Base-by-base conservation (phyloP, 2,888 invertebrate genomes). In the Proisotoma minuta region DNA sequence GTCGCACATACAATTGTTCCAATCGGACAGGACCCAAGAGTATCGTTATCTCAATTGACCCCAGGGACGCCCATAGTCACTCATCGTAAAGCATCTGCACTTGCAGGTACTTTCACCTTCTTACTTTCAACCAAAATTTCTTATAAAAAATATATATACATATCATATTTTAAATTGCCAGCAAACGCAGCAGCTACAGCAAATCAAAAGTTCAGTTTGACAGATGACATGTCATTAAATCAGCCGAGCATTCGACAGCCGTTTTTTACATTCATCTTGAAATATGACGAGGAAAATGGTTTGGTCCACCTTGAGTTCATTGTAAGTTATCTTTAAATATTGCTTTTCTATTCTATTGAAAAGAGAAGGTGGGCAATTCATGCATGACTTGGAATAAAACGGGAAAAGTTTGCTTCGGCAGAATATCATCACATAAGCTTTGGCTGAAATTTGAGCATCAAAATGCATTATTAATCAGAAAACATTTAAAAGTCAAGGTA, bases 251-350 rank as follows among this genome's bases (percentile, higher is more conserved):
- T 65, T 57, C 69, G 73, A 3, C 73, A 73, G 49, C 73, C 73
- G 5, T 73, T 73, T 58, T 73, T 73, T 62, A 73, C 73, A 4
- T 73, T 73, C 60, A 71, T 70, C 28, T 67, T 73, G 43, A 73
- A 73, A 47, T 73, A 71, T 40, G 73, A 73, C 39, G 60, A 70
- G 39, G 70, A 65, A n/a, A 73, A 69, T 60, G 69, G 70, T 23
- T 60, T 70, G 34, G 66, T 71, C 15, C 62, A 71, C 53, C 67
- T 73, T 54, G 73, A 73, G 34, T 73, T 73, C 29, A 70, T 73
- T 20, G 73, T 73, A 68, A 71, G 70, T 65, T 15, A 10, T 10
- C 34, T 34, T 34, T 15, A 10, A 8, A 34, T 34, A 34, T 34
- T 34, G 8, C 8, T 15, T 10, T 34, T 34, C 15, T 8, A 22